phyloP scores from a whole-genome alignment of 2,797 vertebrate species.

The Anabas testudineus region DNA sequence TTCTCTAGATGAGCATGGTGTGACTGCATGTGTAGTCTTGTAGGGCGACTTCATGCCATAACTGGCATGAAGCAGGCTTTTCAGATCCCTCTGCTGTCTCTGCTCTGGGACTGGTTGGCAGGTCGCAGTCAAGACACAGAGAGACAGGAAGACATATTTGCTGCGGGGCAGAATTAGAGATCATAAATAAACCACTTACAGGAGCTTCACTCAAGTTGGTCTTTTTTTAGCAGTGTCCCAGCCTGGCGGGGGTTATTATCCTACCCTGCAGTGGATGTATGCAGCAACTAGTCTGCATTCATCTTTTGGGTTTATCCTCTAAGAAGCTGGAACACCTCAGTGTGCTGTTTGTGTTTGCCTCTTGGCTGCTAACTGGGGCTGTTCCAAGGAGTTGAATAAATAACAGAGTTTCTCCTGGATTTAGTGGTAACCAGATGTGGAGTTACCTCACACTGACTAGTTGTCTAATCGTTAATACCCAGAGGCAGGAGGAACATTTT shows the following conservation, averaged over 20 bases:
- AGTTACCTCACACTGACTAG: constrained; percentile 39
- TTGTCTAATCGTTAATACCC: constrained; percentile 52
- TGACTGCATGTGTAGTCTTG: constrained; percentile 69
- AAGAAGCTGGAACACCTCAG: constrained; percentile 71
- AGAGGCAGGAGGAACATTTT: constrained; percentile 45
- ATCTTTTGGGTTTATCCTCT: constrained; percentile 65
- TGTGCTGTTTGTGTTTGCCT: constrained; percentile 34
- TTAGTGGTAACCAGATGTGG: constrained; percentile 56
- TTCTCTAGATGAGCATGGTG: constrained; percentile 32
- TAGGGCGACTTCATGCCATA: constrained; percentile 74
- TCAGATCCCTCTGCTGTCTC: constrained; percentile 28
- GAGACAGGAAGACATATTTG: constrained; percentile 38
- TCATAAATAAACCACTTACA: constrained; percentile 72
- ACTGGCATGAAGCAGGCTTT: constrained; percentile 56
- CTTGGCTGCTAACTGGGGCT: constrained; percentile 37
- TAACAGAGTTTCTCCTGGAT: constrained; percentile 37
- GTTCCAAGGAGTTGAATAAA: constrained; percentile 51
- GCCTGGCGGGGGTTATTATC: constrained; percentile 52
- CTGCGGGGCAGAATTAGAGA: constrained; percentile 64
- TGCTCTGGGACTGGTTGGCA: constrained; percentile 50
- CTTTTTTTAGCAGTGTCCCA: constrained; percentile 65
- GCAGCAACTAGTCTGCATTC: constrained; percentile 49
- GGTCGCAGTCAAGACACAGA: constrained; percentile 30
- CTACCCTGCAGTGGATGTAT: constrained; percentile 45
- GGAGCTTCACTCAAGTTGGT: constrained; percentile 60